phyloP scores from a whole-genome alignment of 2,797 vertebrate species.

The Okamejei kenojei region DNA sequence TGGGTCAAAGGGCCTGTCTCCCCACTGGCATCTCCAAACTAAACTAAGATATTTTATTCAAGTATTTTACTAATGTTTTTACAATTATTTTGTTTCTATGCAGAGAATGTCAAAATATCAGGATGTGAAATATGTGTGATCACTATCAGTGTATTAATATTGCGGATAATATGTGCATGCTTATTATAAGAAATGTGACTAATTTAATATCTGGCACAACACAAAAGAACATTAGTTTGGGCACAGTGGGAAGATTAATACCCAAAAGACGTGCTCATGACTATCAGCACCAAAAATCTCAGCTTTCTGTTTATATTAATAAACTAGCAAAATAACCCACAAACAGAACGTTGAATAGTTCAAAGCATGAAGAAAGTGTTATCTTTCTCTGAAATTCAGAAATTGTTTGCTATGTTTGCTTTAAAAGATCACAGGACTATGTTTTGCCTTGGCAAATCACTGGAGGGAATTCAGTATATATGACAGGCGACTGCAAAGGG shows the following conservation, averaged over 20 bases:
- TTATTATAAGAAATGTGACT: slow-evolving; percentile 35
- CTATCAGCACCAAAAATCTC: slow-evolving; percentile 5
- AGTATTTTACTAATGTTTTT: not conserved
- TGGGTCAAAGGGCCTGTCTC: too few species aligned
- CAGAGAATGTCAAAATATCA: slow-evolving; percentile 24
- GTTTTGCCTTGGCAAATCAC: slow-evolving; percentile 6
- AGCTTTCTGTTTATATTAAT: slow-evolving; percentile 20
- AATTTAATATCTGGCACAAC: slow-evolving; percentile 37
- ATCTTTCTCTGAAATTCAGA: not conserved
- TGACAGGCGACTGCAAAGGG: not conserved
- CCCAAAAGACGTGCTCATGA: slow-evolving; percentile 16
- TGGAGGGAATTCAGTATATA: slow-evolving; percentile 14
- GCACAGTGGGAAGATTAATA: slow-evolving; percentile 35
- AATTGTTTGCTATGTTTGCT: not conserved
- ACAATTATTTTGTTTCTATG: not conserved
- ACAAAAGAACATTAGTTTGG: slow-evolving; percentile 38
- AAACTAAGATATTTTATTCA: not conserved
- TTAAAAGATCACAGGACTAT: slow-evolving; percentile 8
- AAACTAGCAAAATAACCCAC: not conserved
- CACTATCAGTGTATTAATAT: slow-evolving; percentile 30
- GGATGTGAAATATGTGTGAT: slow-evolving; percentile 30
- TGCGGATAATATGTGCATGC: slow-evolving; percentile 33
- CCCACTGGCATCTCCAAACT: too few species aligned
- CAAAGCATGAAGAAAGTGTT: slow-evolving; percentile 20
- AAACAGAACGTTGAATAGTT: not conserved